Conservation (phyloP, 2,797 vertebrate genomes). For the Eulemur rubriventer region DNA sequence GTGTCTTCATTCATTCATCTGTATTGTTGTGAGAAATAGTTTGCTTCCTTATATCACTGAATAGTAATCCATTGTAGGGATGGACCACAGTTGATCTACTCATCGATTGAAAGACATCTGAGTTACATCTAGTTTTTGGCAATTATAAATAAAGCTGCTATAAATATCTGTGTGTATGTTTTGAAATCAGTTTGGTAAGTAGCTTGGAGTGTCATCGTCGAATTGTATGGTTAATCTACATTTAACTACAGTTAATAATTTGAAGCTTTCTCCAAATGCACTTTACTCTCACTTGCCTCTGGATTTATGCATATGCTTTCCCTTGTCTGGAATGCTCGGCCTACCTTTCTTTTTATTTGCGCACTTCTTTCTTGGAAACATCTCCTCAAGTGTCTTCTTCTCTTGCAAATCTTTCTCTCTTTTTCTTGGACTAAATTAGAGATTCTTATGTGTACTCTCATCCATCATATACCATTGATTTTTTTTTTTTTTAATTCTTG, state of each 20-base stretch:
- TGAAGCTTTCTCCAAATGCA: not conserved
- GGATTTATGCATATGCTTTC: not conserved
- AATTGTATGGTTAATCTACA: not conserved
- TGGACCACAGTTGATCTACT: too few relatives aligned
- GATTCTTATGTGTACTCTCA: not conserved
- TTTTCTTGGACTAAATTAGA: not conserved
- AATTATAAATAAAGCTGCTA: not conserved
- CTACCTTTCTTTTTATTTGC: not conserved
- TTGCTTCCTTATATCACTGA: not conserved
- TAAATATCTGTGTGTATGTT: not conserved
- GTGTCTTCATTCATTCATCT: not conserved
- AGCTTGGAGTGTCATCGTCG: not conserved
- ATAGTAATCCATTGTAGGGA: not conserved
- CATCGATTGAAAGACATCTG: not conserved
- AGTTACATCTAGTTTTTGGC: not conserved
- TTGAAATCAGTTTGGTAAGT: not conserved
- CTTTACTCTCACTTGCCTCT: not conserved
- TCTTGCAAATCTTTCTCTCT: not conserved
- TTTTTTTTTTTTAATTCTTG: not conserved
- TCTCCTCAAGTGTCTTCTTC: not conserved
- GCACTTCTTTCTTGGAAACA: not conserved
- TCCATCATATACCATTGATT: not conserved
- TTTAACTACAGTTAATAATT: not conserved
- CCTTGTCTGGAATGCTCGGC: not conserved
- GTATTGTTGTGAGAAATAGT: not conserved